Evolutionary conservation across 2,113 vertebrate genomes (phyloP).

Genomic region (Hypomesus transpacificus): DNA sequence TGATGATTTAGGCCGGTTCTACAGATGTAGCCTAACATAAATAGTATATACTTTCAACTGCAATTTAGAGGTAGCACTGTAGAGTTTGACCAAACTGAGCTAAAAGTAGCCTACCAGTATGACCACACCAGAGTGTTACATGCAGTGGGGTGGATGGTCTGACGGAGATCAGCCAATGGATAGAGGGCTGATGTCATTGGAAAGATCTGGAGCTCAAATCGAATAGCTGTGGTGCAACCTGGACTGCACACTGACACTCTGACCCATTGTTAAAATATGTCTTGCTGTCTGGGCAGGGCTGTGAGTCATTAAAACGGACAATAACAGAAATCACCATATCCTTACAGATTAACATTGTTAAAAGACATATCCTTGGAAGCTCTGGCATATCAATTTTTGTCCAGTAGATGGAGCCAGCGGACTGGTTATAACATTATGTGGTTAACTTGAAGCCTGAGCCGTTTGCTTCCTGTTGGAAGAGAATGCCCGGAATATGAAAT

Average conservation of each 20-base stretch:
- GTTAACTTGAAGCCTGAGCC: not conserved
- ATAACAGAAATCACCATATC: too few relatives aligned
- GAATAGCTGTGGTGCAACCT: constrained; percentile 21
- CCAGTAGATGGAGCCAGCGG: constrained; percentile 45
- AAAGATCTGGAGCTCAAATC: not conserved
- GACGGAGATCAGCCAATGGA: constrained; percentile 54
- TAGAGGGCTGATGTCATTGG: constrained; percentile 48
- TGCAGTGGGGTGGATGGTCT: constrained; percentile 42
- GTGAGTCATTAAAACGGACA: too few relatives aligned
- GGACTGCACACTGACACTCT: not conserved
- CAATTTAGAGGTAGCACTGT: not conserved
- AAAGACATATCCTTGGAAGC: not conserved
- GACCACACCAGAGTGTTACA: constrained; percentile 37
- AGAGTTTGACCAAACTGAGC: not conserved
- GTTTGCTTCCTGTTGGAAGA: too few relatives aligned
- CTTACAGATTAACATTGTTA: not conserved
- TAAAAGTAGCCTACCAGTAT: not conserved
- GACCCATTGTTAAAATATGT: too few relatives aligned
- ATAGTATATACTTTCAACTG: not conserved
- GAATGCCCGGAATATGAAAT: too few relatives aligned
- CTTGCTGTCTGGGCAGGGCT: too few relatives aligned
- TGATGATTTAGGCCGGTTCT: too few relatives aligned
- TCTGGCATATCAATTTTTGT: not conserved
- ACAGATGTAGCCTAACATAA: not conserved
- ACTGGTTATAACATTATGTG: not conserved